phyloP scores from a whole-genome alignment of 2,797 vertebrate genomes.

The Scleropages formosus region DNA sequence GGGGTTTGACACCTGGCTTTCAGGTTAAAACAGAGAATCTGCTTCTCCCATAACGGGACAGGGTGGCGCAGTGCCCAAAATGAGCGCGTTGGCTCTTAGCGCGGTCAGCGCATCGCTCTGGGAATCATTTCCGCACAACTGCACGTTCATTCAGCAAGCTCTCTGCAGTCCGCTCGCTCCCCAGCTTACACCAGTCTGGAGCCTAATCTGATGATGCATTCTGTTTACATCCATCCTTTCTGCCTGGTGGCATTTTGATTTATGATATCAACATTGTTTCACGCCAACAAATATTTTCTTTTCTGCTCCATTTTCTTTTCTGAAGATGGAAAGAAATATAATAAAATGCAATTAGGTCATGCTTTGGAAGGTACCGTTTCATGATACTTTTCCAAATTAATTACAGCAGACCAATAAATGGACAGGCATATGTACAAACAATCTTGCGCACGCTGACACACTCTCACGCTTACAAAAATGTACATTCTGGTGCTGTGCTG shows the following conservation, averaged over 20 bases:
- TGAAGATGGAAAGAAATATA: conserved; percentile 5
- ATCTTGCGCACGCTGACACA: neutral
- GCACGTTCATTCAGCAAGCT: conserved; percentile 13
- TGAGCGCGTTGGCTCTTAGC: neutral
- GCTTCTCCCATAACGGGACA: neutral
- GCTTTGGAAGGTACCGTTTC: conserved; percentile 12
- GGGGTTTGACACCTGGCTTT: neutral
- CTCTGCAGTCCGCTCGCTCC: neutral
- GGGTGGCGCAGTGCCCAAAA: neutral
- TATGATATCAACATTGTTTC: conserved; percentile 15
- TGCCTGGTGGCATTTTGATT: neutral
- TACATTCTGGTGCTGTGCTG: neutral
- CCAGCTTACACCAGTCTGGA: neutral
- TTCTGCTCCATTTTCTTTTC: neutral
- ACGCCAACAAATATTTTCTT: neutral
- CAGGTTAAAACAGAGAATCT: neutral
- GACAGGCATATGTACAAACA: neutral
- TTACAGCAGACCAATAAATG: neutral
- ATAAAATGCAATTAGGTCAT: conserved; percentile 15
- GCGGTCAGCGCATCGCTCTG: neutral
- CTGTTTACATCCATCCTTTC: conserved; percentile 1
- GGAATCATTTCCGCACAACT: neutral
- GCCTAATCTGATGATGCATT: neutral
- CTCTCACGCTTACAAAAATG: neutral
- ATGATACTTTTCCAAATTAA: conserved; percentile 7